phyloP scores from a whole-genome alignment of 1,140 invertebrate species.

The Archegozetes longisetosus region DNA sequence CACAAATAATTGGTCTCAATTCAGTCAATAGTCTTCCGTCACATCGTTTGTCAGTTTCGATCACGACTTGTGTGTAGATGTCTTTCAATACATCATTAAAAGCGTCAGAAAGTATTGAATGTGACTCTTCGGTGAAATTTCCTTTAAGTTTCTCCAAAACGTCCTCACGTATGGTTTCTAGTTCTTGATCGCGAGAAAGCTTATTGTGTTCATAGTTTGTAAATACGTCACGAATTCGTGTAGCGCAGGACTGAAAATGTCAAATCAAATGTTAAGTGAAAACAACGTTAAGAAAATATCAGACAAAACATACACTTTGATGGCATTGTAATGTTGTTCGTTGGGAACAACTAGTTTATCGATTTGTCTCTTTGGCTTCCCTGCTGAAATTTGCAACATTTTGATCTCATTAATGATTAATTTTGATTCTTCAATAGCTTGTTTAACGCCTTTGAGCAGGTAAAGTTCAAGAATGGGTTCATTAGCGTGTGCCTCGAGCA shows the following conservation, averaged over 20 bases:
- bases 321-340: constrained; percentile 40
- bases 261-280: not conserved
- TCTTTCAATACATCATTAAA: constrained; percentile 48
- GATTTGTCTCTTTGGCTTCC: constrained; percentile 51
- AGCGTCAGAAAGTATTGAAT: constrained; percentile 33
- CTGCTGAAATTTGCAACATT: constrained; percentile 46
- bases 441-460: constrained; percentile 67
- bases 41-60: constrained; percentile 49
- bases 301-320: constrained; percentile 22
- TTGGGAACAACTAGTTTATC: constrained; percentile 27
- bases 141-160: constrained; percentile 52
- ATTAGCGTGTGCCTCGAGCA: constrained; percentile 45
- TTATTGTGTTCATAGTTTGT: constrained; percentile 28
- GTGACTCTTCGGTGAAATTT: constrained; percentile 32
- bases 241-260: constrained; percentile 9
- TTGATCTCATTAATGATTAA: constrained; percentile 52
- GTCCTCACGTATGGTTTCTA: constrained; percentile 48
- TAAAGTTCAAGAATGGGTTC: constrained; percentile 51
- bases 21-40: constrained; percentile 66
- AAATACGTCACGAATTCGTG: constrained; percentile 18
- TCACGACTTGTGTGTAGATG: constrained; percentile 43
- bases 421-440: constrained; percentile 64
- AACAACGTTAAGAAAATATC: not conserved
- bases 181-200: constrained; percentile 51
- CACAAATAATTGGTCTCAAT: constrained; percentile 65